These are phyloP conservation scores for Capromys pilorides DNA, from an alignment of 2,797 vertebrate species.

Conservation along the genomic window DNA sequence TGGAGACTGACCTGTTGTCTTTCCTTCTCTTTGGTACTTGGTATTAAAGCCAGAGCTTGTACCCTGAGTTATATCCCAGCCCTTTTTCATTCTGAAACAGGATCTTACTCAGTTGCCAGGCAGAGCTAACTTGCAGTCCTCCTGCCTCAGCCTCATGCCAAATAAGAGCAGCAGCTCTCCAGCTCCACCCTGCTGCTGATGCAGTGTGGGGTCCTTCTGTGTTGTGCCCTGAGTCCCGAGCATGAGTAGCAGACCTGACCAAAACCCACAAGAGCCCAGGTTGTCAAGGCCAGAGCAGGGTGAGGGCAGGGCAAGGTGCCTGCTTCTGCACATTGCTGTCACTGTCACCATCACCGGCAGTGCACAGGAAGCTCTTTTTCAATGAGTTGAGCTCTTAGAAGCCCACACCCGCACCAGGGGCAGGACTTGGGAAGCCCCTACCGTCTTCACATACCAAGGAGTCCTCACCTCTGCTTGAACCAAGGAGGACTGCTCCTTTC, in stretches of 20 bases:
- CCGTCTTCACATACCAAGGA: not conserved
- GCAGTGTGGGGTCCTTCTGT: not conserved
- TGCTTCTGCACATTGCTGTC: too few relatives aligned
- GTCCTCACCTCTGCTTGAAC: not conserved
- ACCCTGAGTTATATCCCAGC: not conserved
- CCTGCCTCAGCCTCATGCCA: not conserved
- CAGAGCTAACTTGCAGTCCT: not conserved
- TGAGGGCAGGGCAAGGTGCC: fast-evolving
- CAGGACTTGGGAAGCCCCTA: not conserved
- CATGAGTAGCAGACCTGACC: not conserved
- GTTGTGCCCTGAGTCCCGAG: not conserved
- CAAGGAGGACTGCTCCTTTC: not conserved
- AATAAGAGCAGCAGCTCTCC: not conserved
- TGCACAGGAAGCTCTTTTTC: fast-evolving
- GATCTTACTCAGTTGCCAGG: not conserved
- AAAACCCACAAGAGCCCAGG: not conserved
- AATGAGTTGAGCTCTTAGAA: too few relatives aligned
- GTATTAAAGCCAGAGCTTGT: not conserved
- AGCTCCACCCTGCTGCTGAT: not conserved
- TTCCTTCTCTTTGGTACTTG: not conserved
- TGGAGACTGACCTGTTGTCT: not conserved
- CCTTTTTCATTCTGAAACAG: not conserved
- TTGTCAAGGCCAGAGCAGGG: not conserved
- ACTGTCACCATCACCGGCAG: too few relatives aligned
- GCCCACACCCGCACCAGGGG: not conserved